Conservation (phyloP, 2,888 invertebrate genomes). For the Antheraea yamamai region DNA sequence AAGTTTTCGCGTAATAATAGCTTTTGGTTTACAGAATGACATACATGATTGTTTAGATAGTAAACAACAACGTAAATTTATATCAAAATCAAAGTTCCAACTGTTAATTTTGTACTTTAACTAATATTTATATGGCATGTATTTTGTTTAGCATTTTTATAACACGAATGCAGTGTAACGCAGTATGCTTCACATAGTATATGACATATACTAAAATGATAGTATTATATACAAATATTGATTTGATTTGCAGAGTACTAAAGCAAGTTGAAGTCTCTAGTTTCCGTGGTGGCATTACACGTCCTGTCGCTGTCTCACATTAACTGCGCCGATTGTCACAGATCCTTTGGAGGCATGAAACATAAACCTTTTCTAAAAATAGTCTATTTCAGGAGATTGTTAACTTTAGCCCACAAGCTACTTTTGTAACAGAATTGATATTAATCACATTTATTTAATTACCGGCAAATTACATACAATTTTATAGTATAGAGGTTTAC, state of each 20-base stretch:
- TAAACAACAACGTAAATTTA: background rate
- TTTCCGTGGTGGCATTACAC: slow-evolving; percentile 30
- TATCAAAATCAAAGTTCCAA: background rate
- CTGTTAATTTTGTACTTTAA: background rate
- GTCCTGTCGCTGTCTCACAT: slow-evolving; percentile 38
- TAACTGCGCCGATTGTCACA: slow-evolving; percentile 37
- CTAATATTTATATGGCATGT: background rate
- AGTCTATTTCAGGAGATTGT: background rate
- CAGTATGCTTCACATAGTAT: background rate
- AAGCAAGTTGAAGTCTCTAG: slow-evolving; percentile 27
- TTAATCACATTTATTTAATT: background rate
- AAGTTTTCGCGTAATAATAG: background rate
- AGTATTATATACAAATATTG: background rate
- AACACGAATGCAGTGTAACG: background rate
- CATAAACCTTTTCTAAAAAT: slow-evolving; percentile 18
- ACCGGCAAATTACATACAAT: background rate
- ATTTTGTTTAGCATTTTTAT: background rate
- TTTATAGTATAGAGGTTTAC: background rate
- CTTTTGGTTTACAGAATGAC: background rate
- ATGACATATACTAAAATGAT: background rate
- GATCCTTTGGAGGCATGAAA: slow-evolving; percentile 28
- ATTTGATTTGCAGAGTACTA: background rate
- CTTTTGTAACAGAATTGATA: background rate
- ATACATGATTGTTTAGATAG: background rate
- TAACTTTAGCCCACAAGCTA: background rate